These are phyloP conservation scores for Halocaridina rubra DNA, from an alignment of 2,888 invertebrate species.

Conservation along the genomic window DNA sequence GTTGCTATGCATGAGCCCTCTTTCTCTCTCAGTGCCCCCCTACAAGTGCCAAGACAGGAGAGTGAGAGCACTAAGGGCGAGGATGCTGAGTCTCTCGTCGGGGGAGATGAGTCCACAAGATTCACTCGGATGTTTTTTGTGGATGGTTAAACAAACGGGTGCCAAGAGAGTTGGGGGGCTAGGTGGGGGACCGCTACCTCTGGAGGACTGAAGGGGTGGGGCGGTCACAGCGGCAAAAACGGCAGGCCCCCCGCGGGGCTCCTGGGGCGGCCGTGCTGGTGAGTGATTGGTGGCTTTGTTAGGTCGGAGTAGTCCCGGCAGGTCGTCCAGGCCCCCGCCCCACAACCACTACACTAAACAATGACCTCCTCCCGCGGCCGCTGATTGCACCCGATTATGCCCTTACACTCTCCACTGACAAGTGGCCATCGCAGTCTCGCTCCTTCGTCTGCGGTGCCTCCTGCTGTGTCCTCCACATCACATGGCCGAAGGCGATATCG, in stretches of 20 bases:
- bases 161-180: background rate
- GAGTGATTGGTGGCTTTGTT: conserved; percentile 41
- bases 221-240: conserved; percentile 14
- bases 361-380: conserved; percentile 41
- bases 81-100: background rate
- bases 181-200: background rate
- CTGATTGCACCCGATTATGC: conserved; percentile 40
- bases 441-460: conserved; percentile 3
- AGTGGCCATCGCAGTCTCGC: conserved; percentile 17
- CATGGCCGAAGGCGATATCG: background rate
- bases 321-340: conserved; percentile 8
- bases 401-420: conserved; percentile 22
- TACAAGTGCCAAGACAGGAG: background rate
- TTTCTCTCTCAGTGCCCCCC: background rate
- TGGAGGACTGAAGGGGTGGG: conserved; percentile 8
- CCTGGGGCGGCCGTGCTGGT: conserved; percentile 23
- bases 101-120: conserved; percentile 39
- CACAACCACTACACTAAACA: conserved; percentile 15
- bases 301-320: conserved; percentile 22
- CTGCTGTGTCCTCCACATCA: background rate
- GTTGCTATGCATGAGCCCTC: background rate
- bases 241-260: conserved; percentile 28
- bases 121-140: conserved; percentile 23
- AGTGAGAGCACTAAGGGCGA: background rate
- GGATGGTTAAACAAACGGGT: conserved; percentile 31